A percentile compares a stretch with the other conserved stretches of the same genome.
Evolutionary conservation across 2,888 invertebrate species (phyloP).

Genomic region (Theodoxus fluviatilis): DNA sequence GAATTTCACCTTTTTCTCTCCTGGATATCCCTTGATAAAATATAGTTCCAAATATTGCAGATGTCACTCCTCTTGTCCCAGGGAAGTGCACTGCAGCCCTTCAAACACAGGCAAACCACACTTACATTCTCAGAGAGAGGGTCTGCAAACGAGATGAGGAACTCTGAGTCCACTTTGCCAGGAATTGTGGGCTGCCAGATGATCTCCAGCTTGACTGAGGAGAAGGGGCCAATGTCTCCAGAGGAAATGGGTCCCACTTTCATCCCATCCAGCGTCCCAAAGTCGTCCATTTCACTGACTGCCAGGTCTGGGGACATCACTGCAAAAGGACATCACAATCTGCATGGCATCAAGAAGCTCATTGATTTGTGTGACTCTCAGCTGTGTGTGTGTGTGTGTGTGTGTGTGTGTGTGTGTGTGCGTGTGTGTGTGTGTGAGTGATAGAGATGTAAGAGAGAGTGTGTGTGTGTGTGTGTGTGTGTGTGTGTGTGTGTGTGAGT

Average conservation of each 20-base stretch:
- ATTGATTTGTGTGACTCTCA: no score
- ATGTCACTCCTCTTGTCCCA: no score
- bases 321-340: background rate
- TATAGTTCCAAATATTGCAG: no score
- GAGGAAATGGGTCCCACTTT: constrained; percentile 46
- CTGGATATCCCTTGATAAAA: no score
- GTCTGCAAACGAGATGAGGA: constrained; percentile 59
- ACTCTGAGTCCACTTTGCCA: constrained; percentile 60
- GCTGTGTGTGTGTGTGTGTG: no score
- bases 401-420: background rate
- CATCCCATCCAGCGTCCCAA: constrained; percentile 56
- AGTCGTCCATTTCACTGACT: constrained; percentile 51
- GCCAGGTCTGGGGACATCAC: constrained; percentile 38
- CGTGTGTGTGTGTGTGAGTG: background rate
- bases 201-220: constrained; percentile 60
- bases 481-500: no score
- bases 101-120: constrained; percentile 10
- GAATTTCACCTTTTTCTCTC: no score
- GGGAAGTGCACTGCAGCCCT: no score
- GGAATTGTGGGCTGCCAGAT: constrained; percentile 63
- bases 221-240: constrained; percentile 60
- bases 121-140: constrained; percentile 59
- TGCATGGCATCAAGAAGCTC: no score
- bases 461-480: no score
- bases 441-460: background rate